Percentiles rank a stretch among this genome's conserved stretches.
Evolutionary conservation across 1,140 invertebrate genomes (phyloP).

Genomic region (Drosophila nasuta): DNA sequence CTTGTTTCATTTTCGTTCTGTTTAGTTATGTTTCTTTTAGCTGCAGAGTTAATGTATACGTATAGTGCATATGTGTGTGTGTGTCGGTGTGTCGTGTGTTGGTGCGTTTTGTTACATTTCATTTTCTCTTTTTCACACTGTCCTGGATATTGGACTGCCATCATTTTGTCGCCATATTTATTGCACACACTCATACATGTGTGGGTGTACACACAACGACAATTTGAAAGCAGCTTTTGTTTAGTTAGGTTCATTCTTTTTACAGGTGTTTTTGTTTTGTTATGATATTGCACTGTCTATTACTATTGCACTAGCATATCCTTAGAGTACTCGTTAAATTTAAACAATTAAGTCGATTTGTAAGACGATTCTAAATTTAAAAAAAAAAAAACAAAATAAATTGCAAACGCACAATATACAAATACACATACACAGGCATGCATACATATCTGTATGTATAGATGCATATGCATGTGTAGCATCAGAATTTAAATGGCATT

Average conservation of each 20-base stretch:
- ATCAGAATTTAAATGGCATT: slow-evolving; percentile 29
- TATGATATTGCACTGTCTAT: slow-evolving; percentile 45
- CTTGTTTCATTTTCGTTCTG: slow-evolving; percentile 8
- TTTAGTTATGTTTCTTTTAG: slow-evolving; percentile 25
- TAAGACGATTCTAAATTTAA: slow-evolving; percentile 25
- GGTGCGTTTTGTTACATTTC: slow-evolving; percentile 42
- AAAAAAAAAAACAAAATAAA: not conserved
- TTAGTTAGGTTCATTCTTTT: slow-evolving; percentile 15
- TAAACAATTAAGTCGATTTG: slow-evolving; percentile 40
- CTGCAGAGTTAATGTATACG: slow-evolving; percentile 38
- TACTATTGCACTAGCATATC: slow-evolving; percentile 41
- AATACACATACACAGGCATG: slow-evolving; percentile 6
- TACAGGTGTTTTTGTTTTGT: slow-evolving; percentile 34
- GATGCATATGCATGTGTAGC: slow-evolving; percentile 1
- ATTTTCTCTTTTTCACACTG: slow-evolving; percentile 30
- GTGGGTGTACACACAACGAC: not conserved
- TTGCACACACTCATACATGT: not conserved
- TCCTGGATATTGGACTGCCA: slow-evolving; percentile 22
- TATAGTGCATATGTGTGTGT: slow-evolving; percentile 21
- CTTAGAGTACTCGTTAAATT: slow-evolving; percentile 27
- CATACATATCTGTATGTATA: slow-evolving; percentile 9
- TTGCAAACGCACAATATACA: slow-evolving; percentile 38
- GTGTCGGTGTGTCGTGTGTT: slow-evolving; percentile 6
- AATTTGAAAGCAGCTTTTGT: not conserved
- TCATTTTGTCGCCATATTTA: not conserved